phyloP scores from a whole-genome alignment of 2,113 vertebrate genomes.

The Cricetomys ansorgei region DNA sequence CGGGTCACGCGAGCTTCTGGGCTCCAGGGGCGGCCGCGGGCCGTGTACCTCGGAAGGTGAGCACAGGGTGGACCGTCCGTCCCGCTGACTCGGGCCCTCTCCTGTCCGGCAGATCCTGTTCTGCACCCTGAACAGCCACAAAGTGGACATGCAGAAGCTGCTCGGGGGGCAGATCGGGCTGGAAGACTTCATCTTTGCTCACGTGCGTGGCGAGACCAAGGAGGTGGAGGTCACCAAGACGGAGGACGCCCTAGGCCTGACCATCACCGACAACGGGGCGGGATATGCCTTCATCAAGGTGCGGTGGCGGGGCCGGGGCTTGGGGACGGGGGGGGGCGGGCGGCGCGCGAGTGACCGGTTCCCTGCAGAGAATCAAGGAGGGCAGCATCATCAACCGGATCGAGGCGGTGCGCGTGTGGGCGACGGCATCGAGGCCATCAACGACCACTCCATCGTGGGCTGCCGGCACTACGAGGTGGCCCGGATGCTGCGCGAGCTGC shows the following conservation, averaged over 20 bases:
- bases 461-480: constrained; percentile 99
- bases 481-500: constrained; percentile 97
- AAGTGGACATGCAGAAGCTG: constrained; percentile 99
- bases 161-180: constrained; percentile 97
- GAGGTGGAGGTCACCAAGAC: constrained; percentile 98
- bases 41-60: not conserved
- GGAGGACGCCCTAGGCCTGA: constrained; percentile 96
- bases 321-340: rapidly evolving
- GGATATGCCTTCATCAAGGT: constrained; percentile 99
- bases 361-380: constrained; percentile 95
- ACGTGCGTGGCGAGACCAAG: constrained; percentile 95
- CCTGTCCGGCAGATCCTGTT: constrained; percentile 93
- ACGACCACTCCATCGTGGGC: constrained; percentile 97
- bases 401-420: constrained; percentile 93
- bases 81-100: not conserved
- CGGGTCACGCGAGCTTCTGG: not conserved
- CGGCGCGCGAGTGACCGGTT: not conserved
- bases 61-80: not conserved
- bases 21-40: constrained; percentile 8
- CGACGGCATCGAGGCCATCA: constrained; percentile 98
- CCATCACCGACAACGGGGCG: constrained; percentile 97
- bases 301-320: no score
- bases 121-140: constrained; percentile 98
- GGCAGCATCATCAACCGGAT: constrained; percentile 95
- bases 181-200: constrained; percentile 99